These are phyloP conservation scores for Haliaeetus vocifer DNA, from an alignment of 2,797 vertebrate species.

Conservation along the genomic window DNA sequence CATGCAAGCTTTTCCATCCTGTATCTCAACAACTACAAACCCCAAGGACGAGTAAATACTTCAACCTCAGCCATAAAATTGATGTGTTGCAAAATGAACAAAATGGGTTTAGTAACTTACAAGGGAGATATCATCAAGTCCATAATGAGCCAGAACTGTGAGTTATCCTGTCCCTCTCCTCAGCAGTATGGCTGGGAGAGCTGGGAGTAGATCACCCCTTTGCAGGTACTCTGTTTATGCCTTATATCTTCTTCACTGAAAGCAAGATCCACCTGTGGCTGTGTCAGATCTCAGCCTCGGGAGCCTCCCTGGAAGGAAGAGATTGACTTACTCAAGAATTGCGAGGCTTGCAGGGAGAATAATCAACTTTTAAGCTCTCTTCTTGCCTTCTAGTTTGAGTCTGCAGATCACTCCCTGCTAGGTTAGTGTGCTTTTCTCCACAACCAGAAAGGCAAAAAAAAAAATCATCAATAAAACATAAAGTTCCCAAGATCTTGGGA, in stretches of 20 bases:
- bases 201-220: background rate
- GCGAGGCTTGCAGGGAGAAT: background rate
- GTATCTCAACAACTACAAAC: conserved; percentile 28
- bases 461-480: background rate
- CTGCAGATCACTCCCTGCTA: background rate
- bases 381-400: background rate
- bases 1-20: background rate
- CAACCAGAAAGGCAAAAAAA: background rate
- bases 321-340: background rate
- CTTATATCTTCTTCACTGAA: background rate
- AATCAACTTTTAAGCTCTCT: background rate
- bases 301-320: background rate
- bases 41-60: conserved; percentile 58
- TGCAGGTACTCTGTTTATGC: background rate
- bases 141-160: conserved; percentile 25
- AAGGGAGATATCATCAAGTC: conserved; percentile 35
- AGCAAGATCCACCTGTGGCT: background rate
- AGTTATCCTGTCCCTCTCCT: background rate
- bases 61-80: conserved; percentile 48
- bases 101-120: conserved; percentile 32
- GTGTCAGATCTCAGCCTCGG: background rate
- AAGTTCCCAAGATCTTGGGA: background rate
- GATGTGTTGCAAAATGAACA: conserved; percentile 51
- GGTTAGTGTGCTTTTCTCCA: background rate
- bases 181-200: background rate